These are phyloP conservation scores for Sialia sialis DNA, from an alignment of 2,113 vertebrate genomes.

Conservation along the genomic window DNA sequence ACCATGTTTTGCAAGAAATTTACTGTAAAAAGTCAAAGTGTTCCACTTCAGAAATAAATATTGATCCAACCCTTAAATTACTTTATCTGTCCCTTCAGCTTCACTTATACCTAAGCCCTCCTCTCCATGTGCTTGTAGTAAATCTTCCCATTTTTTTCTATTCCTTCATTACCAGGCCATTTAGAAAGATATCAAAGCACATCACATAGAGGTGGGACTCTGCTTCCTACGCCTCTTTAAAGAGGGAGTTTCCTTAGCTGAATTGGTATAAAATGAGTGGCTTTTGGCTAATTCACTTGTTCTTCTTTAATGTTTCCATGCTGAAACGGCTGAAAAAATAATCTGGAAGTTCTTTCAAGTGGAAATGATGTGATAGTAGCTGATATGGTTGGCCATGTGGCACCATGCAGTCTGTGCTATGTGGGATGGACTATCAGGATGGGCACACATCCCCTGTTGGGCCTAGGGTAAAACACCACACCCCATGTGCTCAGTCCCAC, in stretches of 20 bases:
- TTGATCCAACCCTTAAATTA: background rate
- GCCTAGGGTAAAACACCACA: accelerated
- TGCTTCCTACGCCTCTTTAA: background rate
- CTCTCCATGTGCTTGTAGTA: background rate
- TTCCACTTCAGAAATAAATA: background rate
- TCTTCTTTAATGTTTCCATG: background rate
- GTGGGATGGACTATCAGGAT: background rate
- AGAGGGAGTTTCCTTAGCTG: background rate
- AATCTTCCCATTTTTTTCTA: background rate
- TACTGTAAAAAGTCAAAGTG: background rate
- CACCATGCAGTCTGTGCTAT: background rate
- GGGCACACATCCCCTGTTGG: background rate
- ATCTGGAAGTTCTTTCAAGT: background rate
- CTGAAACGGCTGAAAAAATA: background rate
- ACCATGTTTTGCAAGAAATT: background rate
- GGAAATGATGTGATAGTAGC: background rate
- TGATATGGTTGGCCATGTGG: background rate
- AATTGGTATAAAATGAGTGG: background rate
- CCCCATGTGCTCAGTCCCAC: background rate
- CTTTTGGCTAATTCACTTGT: accelerated
- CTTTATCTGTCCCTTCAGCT: background rate
- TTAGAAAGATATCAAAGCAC: background rate
- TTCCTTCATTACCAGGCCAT: background rate
- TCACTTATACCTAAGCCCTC: background rate
- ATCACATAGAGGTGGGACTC: background rate